Percentiles rank a stretch among this genome's conserved stretches.
These are phyloP conservation scores for Drosophila aff. DNA, from an alignment of 1,140 invertebrate genomes.

Conservation along the genomic window DNA sequence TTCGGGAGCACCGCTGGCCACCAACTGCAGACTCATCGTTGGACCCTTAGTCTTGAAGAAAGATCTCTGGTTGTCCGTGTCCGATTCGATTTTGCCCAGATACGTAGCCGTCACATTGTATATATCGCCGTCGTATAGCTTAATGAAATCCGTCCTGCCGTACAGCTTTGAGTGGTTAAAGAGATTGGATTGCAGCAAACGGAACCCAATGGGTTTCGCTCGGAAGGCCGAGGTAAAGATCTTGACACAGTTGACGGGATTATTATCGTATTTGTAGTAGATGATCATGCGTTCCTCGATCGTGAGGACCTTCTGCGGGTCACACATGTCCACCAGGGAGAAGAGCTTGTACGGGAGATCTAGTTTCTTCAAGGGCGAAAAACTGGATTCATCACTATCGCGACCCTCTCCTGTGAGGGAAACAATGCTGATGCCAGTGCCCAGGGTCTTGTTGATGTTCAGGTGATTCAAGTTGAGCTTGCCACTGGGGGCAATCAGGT, in stretches of 20 bases:
- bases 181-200: conserved; percentile 96
- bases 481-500: conserved; percentile 94
- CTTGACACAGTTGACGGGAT: conserved; percentile 98
- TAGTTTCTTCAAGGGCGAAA: conserved; percentile 92
- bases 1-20: conserved; percentile 96
- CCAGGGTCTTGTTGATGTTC: conserved; percentile 93
- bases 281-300: conserved; percentile 96
- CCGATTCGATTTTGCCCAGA: conserved; percentile 90
- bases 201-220: conserved; percentile 94
- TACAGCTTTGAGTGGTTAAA: conserved; percentile 94
- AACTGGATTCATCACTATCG: conserved; percentile 94
- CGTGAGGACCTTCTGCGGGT: conserved; percentile 95
- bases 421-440: conserved; percentile 94
- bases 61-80: conserved; percentile 89
- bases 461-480: conserved; percentile 90
- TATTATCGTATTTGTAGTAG: conserved; percentile 99
- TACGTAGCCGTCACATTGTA: conserved; percentile 93
- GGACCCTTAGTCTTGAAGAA: conserved; percentile 91
- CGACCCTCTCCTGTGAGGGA: conserved; percentile 97
- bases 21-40: conserved; percentile 95
- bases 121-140: conserved; percentile 96
- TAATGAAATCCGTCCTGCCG: conserved; percentile 93
- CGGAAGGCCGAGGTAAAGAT: conserved; percentile 95
- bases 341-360: conserved; percentile 97
- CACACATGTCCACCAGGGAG: conserved; percentile 98